Evolutionary conservation across 2,888 invertebrate species (phyloP), one percentile per base, ranked within the genome.

Genomic region (Melangyna quadrimaculata): DNA sequence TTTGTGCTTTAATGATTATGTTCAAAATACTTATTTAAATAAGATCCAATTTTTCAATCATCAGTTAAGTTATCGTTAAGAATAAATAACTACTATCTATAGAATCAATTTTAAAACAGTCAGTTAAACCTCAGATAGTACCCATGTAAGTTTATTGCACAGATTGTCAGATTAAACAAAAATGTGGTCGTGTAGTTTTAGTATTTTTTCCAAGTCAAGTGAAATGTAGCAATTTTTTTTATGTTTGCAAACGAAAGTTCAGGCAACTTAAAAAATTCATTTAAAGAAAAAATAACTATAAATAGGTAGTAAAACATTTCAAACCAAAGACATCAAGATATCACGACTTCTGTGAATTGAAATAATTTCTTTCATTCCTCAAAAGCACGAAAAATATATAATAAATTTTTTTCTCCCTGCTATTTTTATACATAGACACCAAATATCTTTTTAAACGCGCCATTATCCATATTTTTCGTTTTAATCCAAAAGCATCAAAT

Each of bases 401-500:
- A 51, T 8, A 51, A 48, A 51, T 27, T 24, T 27, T 27, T 51
- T 51, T 51, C 24, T 51, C 10, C 24, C 3, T 24, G 12, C 10
- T 3, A n/a, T n/a, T n/a, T n/a, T 8, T 19, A 22, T 48, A 48
- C n/a, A 48, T 22, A 22, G 22, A 22, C 12, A 22, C 17, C 17
- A 6, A 32, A 4, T 22, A 48, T 22, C 45, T 17, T 22, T 45
- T 9, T 1, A 4, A n/a, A n/a, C 10, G 19, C 19, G 1, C 22
- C 24, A 14, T 3, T 14, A 51, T 10, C 14, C 7, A 51, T 24
- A 51, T 45, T 32, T 32, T 48, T 35, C 45, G n/a, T 51, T 29
- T 53, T 77, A 74, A 75, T 79, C 75, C 67, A 51, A 55, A 37
- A 84, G 71, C 75, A 79, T 77, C 67, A 75, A 79, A 79, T 77